A percentile compares a stretch with the other conserved stretches of the same genome.
These are phyloP conservation scores for Tenualosa thibaudeaui DNA, from an alignment of 2,797 vertebrate species.

Conservation along the genomic window DNA sequence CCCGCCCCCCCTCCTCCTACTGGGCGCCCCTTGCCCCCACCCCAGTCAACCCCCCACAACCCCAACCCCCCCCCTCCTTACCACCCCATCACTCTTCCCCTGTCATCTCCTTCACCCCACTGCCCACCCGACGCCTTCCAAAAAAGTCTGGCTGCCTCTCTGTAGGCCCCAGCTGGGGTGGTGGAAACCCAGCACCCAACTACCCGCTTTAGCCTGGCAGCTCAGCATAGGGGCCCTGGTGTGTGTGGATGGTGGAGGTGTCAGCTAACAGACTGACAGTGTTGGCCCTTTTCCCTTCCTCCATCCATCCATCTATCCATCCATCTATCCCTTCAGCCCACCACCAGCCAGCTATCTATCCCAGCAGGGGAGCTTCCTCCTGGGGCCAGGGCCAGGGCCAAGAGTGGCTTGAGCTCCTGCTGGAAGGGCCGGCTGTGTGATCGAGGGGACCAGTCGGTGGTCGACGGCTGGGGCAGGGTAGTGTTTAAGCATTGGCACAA, in stretches of 20 bases:
- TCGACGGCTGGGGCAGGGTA: background rate
- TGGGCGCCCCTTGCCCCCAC: slow-evolving; percentile 52
- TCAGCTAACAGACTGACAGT: slow-evolving; percentile 46
- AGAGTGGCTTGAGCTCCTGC: background rate
- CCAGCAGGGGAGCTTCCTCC: slow-evolving; percentile 16
- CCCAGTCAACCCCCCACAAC: slow-evolving; percentile 51
- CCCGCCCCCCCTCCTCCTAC: slow-evolving; percentile 63
- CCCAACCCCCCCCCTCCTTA: slow-evolving; percentile 66
- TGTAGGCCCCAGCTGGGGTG: slow-evolving; percentile 41
- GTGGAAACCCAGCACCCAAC: slow-evolving; percentile 38
- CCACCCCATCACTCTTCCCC: slow-evolving; percentile 34
- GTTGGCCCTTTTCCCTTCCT: background rate
- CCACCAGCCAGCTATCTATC: background rate
- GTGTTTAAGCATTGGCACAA: background rate
- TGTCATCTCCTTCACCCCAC: slow-evolving; percentile 52
- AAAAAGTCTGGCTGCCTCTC: slow-evolving; percentile 33
- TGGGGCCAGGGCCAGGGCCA: slow-evolving; percentile 8
- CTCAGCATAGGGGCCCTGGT: slow-evolving; percentile 23
- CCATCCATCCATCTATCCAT: slow-evolving; percentile 14
- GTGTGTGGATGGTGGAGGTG: slow-evolving; percentile 35
- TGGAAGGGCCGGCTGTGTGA: background rate
- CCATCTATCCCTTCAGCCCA: background rate
- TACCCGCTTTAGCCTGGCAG: slow-evolving; percentile 18
- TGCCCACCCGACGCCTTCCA: slow-evolving; percentile 35
- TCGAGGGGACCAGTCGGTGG: background rate